Evolutionary conservation across 2,797 vertebrate species (phyloP), one percentile per base, ranked within the genome.

Genomic region (Epinephelus awoara): DNA sequence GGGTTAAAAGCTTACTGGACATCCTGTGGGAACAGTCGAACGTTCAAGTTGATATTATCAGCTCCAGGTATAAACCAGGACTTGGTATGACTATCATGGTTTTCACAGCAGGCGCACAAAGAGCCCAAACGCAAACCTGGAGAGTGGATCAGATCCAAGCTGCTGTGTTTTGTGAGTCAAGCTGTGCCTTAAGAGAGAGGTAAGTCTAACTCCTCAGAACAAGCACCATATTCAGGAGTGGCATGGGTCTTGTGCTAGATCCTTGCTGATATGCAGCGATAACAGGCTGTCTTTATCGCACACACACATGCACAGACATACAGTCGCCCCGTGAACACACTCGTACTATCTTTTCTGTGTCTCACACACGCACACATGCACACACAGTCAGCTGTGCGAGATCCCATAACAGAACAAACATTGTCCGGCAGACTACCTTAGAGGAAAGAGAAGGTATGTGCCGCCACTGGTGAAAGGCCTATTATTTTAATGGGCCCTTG

Each of bases 341-440:
- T 54, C 56, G 2, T 51, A 50, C 47, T 63, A 34, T 68, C 49
- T 86, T 62, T 34, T 80, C 62, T n/a, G 42, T 74, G 67, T 61
- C 40, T 78, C 57, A 18, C 12, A 42, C 67, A 61, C 54, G 40
- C 17, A 47, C 21, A 21, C 57, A 21, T 49, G 77, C 19, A 76
- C 73, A 70, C 58, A 61, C 5, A 21, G 77, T 84, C 77, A 84
- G 72, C 80, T 85, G 78, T 68, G 66, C 73, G 73, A 85, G 81
- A 91, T 89, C 83, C 52, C 58, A 57, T 91, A 82, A 90, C 89
- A 77, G 89, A 91, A 79, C 79, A 82, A 89, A 92, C 86, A 85
- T 58, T 67, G 64, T 85, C 81, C 19, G 0, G 19, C 67, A 71
- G 72, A 75, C 76, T 79, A 77, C 75, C 58, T 87, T 67, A 38